Evolutionary conservation across 2,797 vertebrate species (phyloP), one percentile per base, ranked within the genome.

Genomic region (Ptychadena robeensis): DNA sequence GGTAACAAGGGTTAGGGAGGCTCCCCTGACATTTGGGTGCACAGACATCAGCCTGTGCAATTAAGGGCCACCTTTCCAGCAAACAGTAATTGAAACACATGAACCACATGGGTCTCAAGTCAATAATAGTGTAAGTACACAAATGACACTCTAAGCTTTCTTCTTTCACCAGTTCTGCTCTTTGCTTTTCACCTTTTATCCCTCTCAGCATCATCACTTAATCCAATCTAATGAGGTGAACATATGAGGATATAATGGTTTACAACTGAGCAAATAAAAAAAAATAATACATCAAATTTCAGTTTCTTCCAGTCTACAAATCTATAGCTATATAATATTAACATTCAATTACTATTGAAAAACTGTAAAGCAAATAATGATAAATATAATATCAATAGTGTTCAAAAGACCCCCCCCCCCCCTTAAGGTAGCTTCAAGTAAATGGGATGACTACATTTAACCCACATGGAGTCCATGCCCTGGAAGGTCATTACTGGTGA

Each of bases 181-280:
- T 89, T 88, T 87, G 88, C 91, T 88, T 86, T 92, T 91, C 92
- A 93, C 93, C 93, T 93, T 94, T 95, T 91, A 94, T 94, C 93
- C 93, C 91, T 92, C 92, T 82, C 93, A 90, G 92, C 91, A 90
- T 93, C 90, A 89, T 37, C 88, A 88, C 91, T 92, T 95, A 96
- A 96, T 95, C 94, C 94, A 90, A 90, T 91, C 92, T 95, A 95
- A 96, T 94, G 93, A 95, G 94, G 90, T 88, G 88, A 90, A 86
- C 86, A 92, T 85, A 53, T 87, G 66, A 76, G 18, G 87, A 86
- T 85, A 87, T 89, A 87, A 86, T 10, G 86, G 25, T 61, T 25
- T 28, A 9, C 59, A 61, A 61, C 27, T 61, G 59, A 61, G 27
- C 9, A 27, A 2, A 61, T 61, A 28, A 61, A 25, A 53, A 53